Conservation (phyloP, 37 sponge, comb jelly and placozoan species). For the Petrosia ficiformis region DNA sequence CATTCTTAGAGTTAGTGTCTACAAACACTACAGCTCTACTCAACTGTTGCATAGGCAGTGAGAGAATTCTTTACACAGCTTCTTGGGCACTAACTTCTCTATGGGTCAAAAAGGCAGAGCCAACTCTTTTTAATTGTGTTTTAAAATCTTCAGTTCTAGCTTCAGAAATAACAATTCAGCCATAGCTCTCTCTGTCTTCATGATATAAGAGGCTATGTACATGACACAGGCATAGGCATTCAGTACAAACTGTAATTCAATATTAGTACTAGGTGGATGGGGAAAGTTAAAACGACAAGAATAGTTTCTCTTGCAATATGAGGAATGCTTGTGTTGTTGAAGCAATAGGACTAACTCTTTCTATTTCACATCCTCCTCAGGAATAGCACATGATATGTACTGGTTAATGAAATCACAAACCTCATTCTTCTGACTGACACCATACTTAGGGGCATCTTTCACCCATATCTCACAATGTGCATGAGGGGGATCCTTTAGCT, state of each 20-base stretch:
- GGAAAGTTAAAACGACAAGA: slow-evolving; percentile 2
- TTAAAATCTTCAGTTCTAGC: not conserved
- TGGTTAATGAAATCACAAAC: not conserved
- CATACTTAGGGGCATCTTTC: slow-evolving; percentile 6
- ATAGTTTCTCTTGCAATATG: not conserved
- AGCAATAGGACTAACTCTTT: not conserved
- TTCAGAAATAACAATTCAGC: not conserved
- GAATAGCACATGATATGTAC: slow-evolving; percentile 2
- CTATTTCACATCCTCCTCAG: not conserved
- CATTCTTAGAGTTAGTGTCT: not conserved
- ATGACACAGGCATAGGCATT: slow-evolving; percentile 24
- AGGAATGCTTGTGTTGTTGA: slow-evolving; percentile 12
- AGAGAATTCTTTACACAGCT: slow-evolving; percentile 2
- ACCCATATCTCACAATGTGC: slow-evolving; percentile 11
- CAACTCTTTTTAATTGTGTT: slow-evolving; percentile 3
- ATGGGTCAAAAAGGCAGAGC: not conserved
- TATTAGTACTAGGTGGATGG: slow-evolving; percentile 13
- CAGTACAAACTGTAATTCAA: slow-evolving; percentile 13
- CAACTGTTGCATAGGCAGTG: not conserved
- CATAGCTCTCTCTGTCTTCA: slow-evolving; percentile 18
- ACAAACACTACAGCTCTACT: slow-evolving; percentile 21
- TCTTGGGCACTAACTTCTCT: slow-evolving; percentile 20
- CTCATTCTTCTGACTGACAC: not conserved
- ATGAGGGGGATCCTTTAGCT: slow-evolving; percentile 19
- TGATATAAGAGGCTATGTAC: slow-evolving; percentile 15